Percentiles rank a stretch among this genome's conserved stretches.
These are phyloP conservation scores for Polypedilum vanderplanki DNA, from an alignment of 1,140 invertebrate species.

Conservation along the genomic window DNA sequence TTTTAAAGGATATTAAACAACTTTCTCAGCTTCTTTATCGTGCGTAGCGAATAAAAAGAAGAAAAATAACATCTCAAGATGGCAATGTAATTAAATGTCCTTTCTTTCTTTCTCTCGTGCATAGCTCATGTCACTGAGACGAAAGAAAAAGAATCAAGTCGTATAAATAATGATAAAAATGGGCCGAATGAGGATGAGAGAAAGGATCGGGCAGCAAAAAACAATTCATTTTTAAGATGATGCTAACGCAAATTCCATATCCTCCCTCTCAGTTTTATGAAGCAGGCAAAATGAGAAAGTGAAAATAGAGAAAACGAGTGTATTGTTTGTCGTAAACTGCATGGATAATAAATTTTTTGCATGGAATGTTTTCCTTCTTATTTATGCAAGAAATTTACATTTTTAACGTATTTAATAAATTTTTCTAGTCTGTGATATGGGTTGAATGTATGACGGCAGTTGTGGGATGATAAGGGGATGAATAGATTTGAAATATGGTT, in stretches of 20 bases:
- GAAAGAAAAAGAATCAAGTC: background rate
- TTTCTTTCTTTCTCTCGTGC: background rate
- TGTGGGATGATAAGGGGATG: too few species aligned
- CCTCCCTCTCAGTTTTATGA: background rate
- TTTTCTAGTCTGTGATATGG: too few species aligned
- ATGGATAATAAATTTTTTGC: constrained; percentile 8
- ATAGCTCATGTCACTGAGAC: background rate
- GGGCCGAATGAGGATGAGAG: background rate
- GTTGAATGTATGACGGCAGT: too few species aligned
- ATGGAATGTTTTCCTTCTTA: background rate
- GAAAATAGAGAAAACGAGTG: background rate
- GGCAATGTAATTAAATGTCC: background rate
- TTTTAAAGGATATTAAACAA: too few species aligned
- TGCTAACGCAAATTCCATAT: constrained; percentile 11
- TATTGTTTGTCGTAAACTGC: constrained; percentile 1
- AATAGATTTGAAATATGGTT: too few species aligned
- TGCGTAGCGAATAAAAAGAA: background rate
- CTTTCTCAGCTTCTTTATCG: background rate
- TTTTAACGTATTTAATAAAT: background rate
- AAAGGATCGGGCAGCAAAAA: background rate
- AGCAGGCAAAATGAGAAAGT: too few species aligned
- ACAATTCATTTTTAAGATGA: constrained; percentile 19
- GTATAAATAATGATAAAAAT: constrained; percentile 20
- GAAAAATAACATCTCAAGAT: background rate
- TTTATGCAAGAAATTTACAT: background rate